Base-by-base conservation (phyloP, 2,888 invertebrate species). In the Xiphydria camelus region DNA sequence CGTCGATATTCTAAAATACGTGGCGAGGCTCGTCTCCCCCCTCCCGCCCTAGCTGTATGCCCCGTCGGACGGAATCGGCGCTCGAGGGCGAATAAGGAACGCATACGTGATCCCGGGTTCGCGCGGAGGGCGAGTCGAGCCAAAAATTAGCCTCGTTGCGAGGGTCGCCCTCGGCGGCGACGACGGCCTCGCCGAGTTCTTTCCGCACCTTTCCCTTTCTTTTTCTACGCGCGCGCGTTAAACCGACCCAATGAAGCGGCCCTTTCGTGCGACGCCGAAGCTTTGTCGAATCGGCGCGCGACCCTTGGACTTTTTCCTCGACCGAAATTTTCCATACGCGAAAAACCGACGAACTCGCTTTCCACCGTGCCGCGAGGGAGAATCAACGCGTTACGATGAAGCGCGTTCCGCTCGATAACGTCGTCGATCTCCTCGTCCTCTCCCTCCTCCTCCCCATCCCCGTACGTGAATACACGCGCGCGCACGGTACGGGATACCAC, bases 31-130 rank as follows among this genome's bases (percentile, higher is more conserved):
- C n/a, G n/a, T n/a, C n/a, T n/a, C n/a, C n/a, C n/a, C n/a, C n/a
- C n/a, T n/a, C n/a, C n/a, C n/a, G n/a, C n/a, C n/a, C n/a, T n/a
- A n/a, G 25, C 23, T 29, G 33, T n/a, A 22, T 26, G 39, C 39
- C 23, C 34, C 39, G 41, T 25, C 18, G 23, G 10, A 39, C 33
- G 46, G n/a, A n/a, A 51, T 50, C 43, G 51, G 49, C 48, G 45
- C 45, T 7, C 47, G 49, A 56, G 61, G 67, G 68, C 57, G 63
- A 64, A 61, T 53, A 49, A n/a, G n/a, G n/a, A n/a, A n/a, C n/a
- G 61, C 68, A 70, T 71, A 71, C 71, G 71, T 70, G 70, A 71
- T 67, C 64, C 63, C 59, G 57, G 53, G 59, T 47, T 55, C 55
- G 55, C 59, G 57, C n/a, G n/a, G n/a, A n/a, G n/a, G n/a, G n/a